Evolutionary conservation across 2,797 vertebrate genomes (phyloP), one percentile per base, ranked within the genome.

Genomic region (Sarcoramphus papa): DNA sequence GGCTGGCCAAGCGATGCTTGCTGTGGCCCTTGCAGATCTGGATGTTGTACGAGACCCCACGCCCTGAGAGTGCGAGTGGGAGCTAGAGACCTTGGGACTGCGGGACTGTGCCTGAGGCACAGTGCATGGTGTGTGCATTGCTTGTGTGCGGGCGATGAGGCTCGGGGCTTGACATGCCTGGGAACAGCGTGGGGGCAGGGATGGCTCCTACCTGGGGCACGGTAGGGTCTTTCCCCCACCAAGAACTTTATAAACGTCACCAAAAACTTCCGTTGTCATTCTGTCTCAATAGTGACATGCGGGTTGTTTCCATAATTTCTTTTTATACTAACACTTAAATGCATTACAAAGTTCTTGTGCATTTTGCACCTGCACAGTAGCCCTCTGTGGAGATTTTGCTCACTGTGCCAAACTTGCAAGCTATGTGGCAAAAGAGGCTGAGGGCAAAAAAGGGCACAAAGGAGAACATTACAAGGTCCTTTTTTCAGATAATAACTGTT

Each of bases 111-210:
- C 23, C 27, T 9, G 35, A 15, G 37, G 47, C 2, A 2, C 56
- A 21, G 45, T 2, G 20, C 1, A 1, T 18, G 53, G 30, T 5
- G 11, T 25, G 24, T 10, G 33, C 20, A 1, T 21, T 20, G 37
- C 35, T 16, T 28, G 22, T 1, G 1, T 33, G 48, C 13, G 3
- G 5, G 12, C 1, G 4, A 10, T 6, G 45, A 16, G 45, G n/a
- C 59, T 19, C 6, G 43, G 43, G 56, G 41, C 28, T 31, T 0
- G 0, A 7, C 35, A 4, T 30, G 41, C 33, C 28, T 8, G 43
- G 35, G 53, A 25, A 6, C 10, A 3, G 41, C 0, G 17, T 11
- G 10, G 31, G 37, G 40, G 21, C 40, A 43, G 20, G 35, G 24
- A 14, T 27, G 79, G 80, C 48, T 76, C 59, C 64, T 13, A 3